phyloP scores from a whole-genome alignment of 2,797 vertebrate species.

The Macropodus opercularis region DNA sequence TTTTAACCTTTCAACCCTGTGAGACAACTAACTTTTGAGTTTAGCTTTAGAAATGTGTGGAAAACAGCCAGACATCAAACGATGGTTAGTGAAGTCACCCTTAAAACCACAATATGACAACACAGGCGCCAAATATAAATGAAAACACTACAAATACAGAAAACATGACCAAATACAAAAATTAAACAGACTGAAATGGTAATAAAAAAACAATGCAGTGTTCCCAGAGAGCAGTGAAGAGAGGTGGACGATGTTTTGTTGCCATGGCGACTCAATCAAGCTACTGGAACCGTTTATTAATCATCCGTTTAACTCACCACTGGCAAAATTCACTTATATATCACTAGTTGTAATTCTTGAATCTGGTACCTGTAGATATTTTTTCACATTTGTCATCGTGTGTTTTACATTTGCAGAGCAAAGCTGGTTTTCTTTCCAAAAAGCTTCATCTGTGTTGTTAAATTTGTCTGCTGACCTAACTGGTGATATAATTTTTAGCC shows the following conservation, averaged over 20 bases:
- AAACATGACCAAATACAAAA: background rate
- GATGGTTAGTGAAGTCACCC: background rate
- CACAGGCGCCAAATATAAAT: background rate
- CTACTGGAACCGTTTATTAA: too few relatives aligned
- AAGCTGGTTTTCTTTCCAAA: too few relatives aligned
- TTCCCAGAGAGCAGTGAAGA: background rate
- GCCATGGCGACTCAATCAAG: too few relatives aligned
- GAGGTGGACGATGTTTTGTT: background rate
- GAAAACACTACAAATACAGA: background rate
- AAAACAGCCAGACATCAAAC: background rate
- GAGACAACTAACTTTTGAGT: constrained; percentile 27
- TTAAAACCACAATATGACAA: background rate
- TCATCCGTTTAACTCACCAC: too few relatives aligned
- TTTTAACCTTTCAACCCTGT: background rate
- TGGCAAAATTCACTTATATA: too few relatives aligned
- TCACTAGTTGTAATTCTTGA: too few relatives aligned
- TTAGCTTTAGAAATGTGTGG: background rate
- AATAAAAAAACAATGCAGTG: background rate
- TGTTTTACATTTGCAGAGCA: too few relatives aligned
- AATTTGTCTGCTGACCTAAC: too few relatives aligned
- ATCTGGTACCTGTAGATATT: too few relatives aligned
- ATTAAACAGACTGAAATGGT: too few relatives aligned
- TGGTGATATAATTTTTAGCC: background rate
- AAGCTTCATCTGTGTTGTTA: too few relatives aligned
- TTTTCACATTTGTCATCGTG: too few relatives aligned